Base-by-base conservation (phyloP, 2,888 invertebrate species). In the Nematopogon swammerdamellus region DNA sequence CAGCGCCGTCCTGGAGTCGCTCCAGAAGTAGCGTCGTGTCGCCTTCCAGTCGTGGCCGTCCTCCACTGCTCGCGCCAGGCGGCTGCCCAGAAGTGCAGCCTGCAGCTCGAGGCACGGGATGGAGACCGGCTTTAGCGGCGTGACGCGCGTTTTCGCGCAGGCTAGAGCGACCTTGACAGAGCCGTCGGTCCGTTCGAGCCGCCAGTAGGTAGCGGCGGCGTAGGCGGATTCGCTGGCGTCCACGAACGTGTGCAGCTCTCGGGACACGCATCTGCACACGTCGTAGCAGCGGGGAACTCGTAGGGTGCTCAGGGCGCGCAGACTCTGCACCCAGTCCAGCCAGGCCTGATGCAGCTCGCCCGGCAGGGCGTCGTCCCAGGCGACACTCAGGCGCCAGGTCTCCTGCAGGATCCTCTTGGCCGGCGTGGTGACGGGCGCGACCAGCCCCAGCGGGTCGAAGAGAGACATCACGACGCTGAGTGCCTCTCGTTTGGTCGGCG, bases 141-240 rank as follows among this genome's bases (percentile, higher is more conserved):
- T 53, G 6, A 54, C 54, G 14, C 46, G 50, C 0, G 51, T 48
- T 45, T 55, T 54, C 0, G 50, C 53, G 1, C 20, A 53, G 4
- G 46, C 45, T 8, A 58, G 56, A n/a, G 57, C 52, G 1, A 54
- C 47, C 53, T 54, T 57, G 19, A 49, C 51, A 2, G 49, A 20
- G 1, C 54, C 54, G 44, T 55, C 49, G 4, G 45, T 10, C 8
- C 46, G 25, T 16, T 46, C 29, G 2, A 54, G 16, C n/a, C 58
- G 53, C 46, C 56, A 54, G 47, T 59, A 60, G 0, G 50, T 51
- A 14, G 56, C 55, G 11, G 56, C 51, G 6, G 55, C 53, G 53
- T 54, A 56, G 10, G 58, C 57, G 18, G 52, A 19, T 44, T 55
- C 53, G 47, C 60, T 56, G 8, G 58, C 58, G 46, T 60, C 59